Conservation (phyloP, 2,113 vertebrate genomes). For the Peromyscus leucopus region DNA sequence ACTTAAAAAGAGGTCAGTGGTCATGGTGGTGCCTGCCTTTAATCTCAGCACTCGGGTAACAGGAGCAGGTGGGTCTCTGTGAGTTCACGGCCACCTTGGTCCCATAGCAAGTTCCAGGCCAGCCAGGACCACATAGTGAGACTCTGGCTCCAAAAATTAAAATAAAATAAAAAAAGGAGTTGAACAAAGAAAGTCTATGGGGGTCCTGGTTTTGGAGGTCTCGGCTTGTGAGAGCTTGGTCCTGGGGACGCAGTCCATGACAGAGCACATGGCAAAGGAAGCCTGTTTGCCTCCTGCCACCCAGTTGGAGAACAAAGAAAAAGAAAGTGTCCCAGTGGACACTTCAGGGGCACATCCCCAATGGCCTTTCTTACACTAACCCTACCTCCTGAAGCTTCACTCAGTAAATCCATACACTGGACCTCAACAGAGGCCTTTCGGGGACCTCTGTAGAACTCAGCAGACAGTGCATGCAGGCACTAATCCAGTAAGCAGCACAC, state of each 20-base stretch:
- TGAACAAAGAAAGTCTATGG: neutral
- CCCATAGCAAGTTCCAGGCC: neutral
- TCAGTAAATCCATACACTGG: neutral
- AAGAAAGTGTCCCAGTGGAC: neutral
- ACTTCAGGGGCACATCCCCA: too few relatives aligned
- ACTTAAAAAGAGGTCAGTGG: neutral
- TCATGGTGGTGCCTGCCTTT: neutral
- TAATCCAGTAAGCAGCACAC: fast-evolving
- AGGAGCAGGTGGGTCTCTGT: neutral
- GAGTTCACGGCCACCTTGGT: neutral
- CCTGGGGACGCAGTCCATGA: neutral
- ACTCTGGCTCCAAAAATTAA: neutral
- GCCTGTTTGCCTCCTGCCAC: neutral
- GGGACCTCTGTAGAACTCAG: neutral
- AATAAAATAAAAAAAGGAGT: neutral
- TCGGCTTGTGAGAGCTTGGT: neutral
- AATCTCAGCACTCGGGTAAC: neutral
- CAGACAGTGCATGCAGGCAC: neutral
- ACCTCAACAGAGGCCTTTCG: neutral
- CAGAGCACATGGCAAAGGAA: neutral
- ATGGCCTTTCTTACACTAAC: neutral
- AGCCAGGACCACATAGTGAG: neutral
- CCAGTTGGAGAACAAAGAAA: neutral
- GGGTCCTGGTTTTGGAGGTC: neutral
- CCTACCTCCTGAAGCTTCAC: neutral